A percentile compares a stretch with the other conserved stretches of the same genome.
These are phyloP conservation scores for Meloidogyne chitwoodi DNA, from an alignment of 1,140 invertebrate species.

Conservation along the genomic window DNA sequence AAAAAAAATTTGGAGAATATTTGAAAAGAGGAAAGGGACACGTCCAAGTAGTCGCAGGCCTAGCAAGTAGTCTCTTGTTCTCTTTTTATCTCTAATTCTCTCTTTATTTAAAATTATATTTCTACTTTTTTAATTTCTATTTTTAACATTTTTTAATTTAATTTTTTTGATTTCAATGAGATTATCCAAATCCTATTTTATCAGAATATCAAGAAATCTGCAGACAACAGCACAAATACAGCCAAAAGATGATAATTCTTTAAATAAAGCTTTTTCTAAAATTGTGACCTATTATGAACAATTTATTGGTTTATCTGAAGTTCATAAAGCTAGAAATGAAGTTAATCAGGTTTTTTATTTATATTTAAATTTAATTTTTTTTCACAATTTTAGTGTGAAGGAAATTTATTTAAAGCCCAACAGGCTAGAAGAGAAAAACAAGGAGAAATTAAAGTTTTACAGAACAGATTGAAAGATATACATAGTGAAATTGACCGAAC, in stretches of 20 bases:
- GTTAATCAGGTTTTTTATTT: constrained; percentile 25
- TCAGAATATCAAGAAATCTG: not conserved
- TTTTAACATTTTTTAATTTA: too few relatives aligned
- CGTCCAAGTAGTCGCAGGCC: too few relatives aligned
- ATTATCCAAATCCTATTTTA: not conserved
- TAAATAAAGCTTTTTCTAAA: constrained; percentile 10
- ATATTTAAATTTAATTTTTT: constrained; percentile 3
- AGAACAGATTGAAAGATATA: constrained; percentile 68
- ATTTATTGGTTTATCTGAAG: constrained; percentile 27
- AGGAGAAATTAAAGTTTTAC: constrained; percentile 64
- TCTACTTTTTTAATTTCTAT: too few relatives aligned
- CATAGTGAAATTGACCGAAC: constrained; percentile 70
- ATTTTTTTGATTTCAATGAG: not conserved
- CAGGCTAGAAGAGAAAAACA: constrained; percentile 65
- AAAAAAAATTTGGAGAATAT: too few relatives aligned
- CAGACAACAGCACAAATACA: not conserved
- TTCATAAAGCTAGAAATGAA: constrained; percentile 28
- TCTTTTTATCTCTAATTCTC: too few relatives aligned
- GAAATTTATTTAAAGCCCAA: constrained; percentile 12
- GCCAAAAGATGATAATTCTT: not conserved
- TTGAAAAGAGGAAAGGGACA: too few relatives aligned
- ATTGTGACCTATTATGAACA: constrained; percentile 28
- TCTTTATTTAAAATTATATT: too few relatives aligned
- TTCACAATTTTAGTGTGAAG: constrained; percentile 38
- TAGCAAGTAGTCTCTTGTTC: too few relatives aligned